Base-by-base conservation (phyloP, 2,888 invertebrate species). In the Pollenia amentaria region DNA sequence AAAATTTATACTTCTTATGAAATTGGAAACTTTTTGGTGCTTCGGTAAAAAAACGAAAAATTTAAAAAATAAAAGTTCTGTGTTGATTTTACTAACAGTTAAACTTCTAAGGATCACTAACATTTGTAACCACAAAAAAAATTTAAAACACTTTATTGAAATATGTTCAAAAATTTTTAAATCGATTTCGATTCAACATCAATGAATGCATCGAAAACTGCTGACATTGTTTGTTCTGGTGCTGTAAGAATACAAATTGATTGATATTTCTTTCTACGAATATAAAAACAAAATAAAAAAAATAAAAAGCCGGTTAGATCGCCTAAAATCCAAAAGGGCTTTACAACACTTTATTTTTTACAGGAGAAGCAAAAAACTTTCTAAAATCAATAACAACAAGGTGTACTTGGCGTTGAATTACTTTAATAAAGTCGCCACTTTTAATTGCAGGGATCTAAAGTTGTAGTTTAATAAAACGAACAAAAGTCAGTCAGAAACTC, bases 211-310 rank as follows among this genome's bases (percentile, higher is more conserved):
- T n/a, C 3, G n/a, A 3, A 62, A 60, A 38, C 16, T 73, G 60
- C 40, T 73, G 60, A 60, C 18, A 16, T 16, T 46, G 60, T 46
- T 48, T 51, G 38, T 29, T 38, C 10, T 16, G n/a, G n/a, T 62
- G 9, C 3, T 62, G 51, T 4, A 44, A 62, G 81, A 75, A 67
- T 60, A 67, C 51, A 60, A 75, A 82, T 69, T 75, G 75, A 75
- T 82, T 69, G 75, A 75, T 82, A 75, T 60, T 40, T 81, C 46
- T 38, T 73, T 9, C 16, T 40, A 29, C 16, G 2, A n/a, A 53
- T n/a, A 44, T 16, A 16, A 65, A 3, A 69, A 29, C n/a, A 51
- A 40, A 69, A 18, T 67, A 8, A 29, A 29, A 29, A 0, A 29
- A 29, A 29, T n/a, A n/a, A n/a, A n/a, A n/a, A n/a, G n/a, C n/a